Base-by-base conservation (phyloP, 2,797 vertebrate genomes). In the Microctenopoma steveboyesi region DNA sequence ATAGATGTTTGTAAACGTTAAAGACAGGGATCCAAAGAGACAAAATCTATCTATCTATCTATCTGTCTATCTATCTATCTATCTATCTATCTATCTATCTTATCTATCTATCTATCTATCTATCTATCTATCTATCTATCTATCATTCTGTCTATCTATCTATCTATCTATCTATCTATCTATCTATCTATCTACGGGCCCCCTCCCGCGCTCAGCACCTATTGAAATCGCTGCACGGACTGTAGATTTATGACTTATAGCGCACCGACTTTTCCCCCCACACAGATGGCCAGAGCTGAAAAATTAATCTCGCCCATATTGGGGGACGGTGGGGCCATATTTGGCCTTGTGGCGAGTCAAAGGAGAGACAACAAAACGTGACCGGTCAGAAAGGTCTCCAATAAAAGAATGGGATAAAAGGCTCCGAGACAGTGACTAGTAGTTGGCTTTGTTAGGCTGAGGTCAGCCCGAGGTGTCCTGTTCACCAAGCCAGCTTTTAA, bases 381-480 rank as follows among this genome's bases (percentile, higher is more conserved):
- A 42, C 72, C 74, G 82, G 56, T 51, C 83, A 81, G 66, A 86
- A 81, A 85, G 83, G 71, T 50, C 80, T 47, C 49, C 27, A 55
- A 76, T 64, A 74, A 81, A 83, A 87, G 85, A 89, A 85, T 28
- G 62, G 79, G 72, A 91, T 86, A 89, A 92, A 90, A 82, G 88
- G 81, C 4, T 78, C 78, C 79, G 84, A 90, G 89, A 92, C 90
- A 92, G 86, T 89, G 90, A 92, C 84, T 90, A 90, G 90, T 91
- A 84, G 88, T 78, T 74, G 82, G 80, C 89, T 91, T 92, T 92
- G 90, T 92, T 89, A 18, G 49, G 54, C 65, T 5, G 65, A 79
- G 90, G 90, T 92, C 94, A 95, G 40, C 69, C 74, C 92, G 94
- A 94, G 95, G 95, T 96, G 95, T 95, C 95, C 95, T 71, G 64